A percentile compares a stretch with the other conserved stretches of the same genome.
Evolutionary conservation across 2,113 vertebrate species (phyloP).

Genomic region (Sapajus apella): DNA sequence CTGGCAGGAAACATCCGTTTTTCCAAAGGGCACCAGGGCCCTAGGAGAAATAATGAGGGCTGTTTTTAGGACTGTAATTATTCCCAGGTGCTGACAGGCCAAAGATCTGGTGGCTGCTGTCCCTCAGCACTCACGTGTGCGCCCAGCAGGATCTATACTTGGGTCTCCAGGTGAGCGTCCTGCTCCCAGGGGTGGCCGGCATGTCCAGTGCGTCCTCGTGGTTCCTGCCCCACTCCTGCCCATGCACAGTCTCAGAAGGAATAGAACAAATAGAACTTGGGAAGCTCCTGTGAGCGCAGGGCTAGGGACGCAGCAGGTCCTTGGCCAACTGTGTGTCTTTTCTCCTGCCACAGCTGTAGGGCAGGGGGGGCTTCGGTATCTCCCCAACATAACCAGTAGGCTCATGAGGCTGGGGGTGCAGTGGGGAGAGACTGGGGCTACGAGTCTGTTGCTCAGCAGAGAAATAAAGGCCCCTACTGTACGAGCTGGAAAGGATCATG

Average conservation of each 20-base stretch:
- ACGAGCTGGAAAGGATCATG: too few species aligned
- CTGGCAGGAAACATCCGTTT: slow-evolving; percentile 79
- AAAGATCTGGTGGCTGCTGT: rapidly evolving
- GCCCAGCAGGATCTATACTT: rapidly evolving
- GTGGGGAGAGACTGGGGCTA: rapidly evolving
- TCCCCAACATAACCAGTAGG: rapidly evolving
- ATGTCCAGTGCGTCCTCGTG: rapidly evolving
- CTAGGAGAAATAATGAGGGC: slow-evolving; percentile 55
- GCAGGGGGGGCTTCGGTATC: too few species aligned
- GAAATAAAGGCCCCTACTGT: neutral
- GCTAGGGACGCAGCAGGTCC: rapidly evolving
- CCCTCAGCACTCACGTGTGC: neutral
- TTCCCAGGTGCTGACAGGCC: neutral
- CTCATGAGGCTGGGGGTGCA: neutral
- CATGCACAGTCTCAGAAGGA: rapidly evolving
- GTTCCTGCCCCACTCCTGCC: neutral
- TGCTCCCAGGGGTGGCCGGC: neutral
- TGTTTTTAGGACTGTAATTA: neutral
- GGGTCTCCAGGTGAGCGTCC: neutral
- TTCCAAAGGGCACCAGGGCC: slow-evolving; percentile 48
- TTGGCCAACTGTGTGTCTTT: rapidly evolving
- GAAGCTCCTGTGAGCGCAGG: neutral
- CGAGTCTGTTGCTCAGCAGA: neutral
- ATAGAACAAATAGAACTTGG: rapidly evolving
- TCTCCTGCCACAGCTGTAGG: neutral